Conservation (phyloP, 1,140 invertebrate genomes). For the Bathynomus jamesi region DNA sequence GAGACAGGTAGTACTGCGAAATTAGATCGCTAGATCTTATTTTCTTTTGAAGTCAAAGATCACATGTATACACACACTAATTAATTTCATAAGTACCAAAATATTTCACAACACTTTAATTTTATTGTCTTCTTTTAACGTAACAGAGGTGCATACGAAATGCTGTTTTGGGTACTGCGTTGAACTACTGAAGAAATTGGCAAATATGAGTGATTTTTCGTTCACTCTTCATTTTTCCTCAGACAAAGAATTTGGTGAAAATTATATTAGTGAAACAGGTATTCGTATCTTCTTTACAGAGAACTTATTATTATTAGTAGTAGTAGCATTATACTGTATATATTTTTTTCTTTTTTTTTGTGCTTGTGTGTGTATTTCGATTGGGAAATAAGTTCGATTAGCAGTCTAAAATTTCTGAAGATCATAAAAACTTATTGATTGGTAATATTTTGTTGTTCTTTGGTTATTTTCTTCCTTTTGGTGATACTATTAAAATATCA, state of each 20-base stretch:
- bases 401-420: no score
- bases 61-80: no score
- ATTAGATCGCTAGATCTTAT: no score
- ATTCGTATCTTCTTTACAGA: not conserved
- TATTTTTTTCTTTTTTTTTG: not conserved
- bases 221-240: constrained; percentile 82
- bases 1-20: no score
- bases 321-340: not conserved
- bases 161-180: constrained; percentile 96
- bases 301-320: not conserved
- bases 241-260: constrained; percentile 86
- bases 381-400: not conserved
- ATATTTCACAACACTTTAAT: no score
- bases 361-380: not conserved
- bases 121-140: no score
- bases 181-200: constrained; percentile 76
- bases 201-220: constrained; percentile 83
- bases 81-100: no score
- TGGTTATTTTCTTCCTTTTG: not conserved
- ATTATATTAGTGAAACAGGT: constrained; percentile 46
- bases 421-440: no score
- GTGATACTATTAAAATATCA: not conserved
- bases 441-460: no score
- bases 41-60: no score
- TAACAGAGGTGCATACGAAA: no score